Conservation (phyloP, 2,888 invertebrate genomes). For the Amphipoea lucens region DNA sequence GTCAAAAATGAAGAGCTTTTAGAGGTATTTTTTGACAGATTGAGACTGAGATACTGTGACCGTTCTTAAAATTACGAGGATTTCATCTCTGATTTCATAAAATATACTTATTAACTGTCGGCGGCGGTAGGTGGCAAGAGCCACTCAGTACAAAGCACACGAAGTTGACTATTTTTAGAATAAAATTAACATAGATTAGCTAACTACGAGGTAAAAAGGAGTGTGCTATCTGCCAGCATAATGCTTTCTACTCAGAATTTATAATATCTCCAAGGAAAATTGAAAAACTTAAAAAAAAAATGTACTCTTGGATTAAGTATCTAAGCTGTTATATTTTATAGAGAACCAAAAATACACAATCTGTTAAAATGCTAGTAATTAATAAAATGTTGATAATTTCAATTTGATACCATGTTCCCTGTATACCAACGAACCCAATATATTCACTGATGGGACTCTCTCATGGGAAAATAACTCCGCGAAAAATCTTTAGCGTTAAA, state of each 20-base stretch:
- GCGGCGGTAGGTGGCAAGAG: neutral
- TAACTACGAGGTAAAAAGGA: conserved; percentile 16
- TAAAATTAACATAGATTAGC: conserved; percentile 49
- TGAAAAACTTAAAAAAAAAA: neutral
- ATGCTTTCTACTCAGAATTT: conserved; percentile 18
- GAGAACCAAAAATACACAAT: neutral
- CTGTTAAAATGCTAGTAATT: neutral
- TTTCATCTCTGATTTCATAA: too few species aligned
- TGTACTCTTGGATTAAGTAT: neutral
- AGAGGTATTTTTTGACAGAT: too few species aligned
- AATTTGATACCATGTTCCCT: neutral
- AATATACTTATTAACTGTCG: too few species aligned
- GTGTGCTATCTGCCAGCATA: conserved; percentile 16
- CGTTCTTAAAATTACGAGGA: too few species aligned
- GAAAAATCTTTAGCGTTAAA: conserved; percentile 11
- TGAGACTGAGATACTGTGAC: too few species aligned
- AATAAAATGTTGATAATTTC: neutral
- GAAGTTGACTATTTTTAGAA: conserved; percentile 14
- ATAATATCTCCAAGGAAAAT: neutral
- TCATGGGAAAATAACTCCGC: neutral
- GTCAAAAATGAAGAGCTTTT: too few species aligned
- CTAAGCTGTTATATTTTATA: neutral
- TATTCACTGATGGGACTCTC: conserved; percentile 18
- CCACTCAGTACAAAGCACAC: neutral
- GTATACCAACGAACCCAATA: conserved; percentile 14